Evolutionary conservation across 2,888 invertebrate genomes (phyloP), one percentile per base, ranked within the genome.

Genomic region (Stenodera caucasica): DNA sequence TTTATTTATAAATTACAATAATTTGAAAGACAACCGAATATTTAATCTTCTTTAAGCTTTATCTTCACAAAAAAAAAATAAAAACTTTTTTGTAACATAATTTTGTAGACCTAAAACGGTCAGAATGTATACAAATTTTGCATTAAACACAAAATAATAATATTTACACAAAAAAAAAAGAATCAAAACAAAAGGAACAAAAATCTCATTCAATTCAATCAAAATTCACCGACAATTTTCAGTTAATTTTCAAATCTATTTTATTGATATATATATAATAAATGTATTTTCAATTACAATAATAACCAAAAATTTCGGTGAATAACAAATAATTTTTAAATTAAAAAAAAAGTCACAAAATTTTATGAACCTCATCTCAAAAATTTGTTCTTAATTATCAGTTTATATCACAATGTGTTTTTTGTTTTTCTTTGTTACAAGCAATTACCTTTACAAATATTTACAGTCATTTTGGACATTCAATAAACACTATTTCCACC

Each of bases 391-490:
- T 65, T 67, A 67, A 63, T 64, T 64, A 67, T 67, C 68, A 67
- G 67, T 45, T 61, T 70, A 67, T 70, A 70, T 70, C 70, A 70
- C 70, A 70, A 64, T 67, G 63, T 54, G 63, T 54, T 58, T 57
- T 61, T 55, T 50, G 49, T 45, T 55, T 61, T 49, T 45, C 11
- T 45, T 45, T 45, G 21, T 21, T 45, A 45, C 45, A 45, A 45
- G 7, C 7, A 57, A 57, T 57, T 57, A 57, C 35, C 49, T 60
- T 53, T 60, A 60, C 60, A 60, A 26, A 21, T 60, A 60, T 57
- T 40, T 59, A 59, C 59, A 59, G 35, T 45, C 52, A 50, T 56
- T 57, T 50, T 57, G 49, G 54, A 57, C 57, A 60, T 54, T 45
- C 37, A 40, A 58, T 21, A 26, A 55, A 56, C 29, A 49, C 55